These are phyloP conservation scores for Lochmaea crataegi DNA, from an alignment of 2,888 invertebrate genomes.

Conservation along the genomic window DNA sequence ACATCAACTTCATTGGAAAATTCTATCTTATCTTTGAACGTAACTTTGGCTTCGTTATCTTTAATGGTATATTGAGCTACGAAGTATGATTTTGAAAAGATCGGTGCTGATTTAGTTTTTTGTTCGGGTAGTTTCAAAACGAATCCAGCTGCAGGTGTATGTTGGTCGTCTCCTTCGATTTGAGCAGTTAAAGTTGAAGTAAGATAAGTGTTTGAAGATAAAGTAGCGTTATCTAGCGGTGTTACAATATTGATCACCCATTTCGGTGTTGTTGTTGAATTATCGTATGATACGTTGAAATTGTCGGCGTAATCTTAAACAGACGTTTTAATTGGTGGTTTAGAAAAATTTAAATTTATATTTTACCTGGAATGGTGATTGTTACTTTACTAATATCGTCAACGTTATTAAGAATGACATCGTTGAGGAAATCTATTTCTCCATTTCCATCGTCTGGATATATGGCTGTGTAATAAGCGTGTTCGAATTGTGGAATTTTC, in stretches of 20 bases:
- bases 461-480: conserved; percentile 41
- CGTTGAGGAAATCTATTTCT: conserved; percentile 40
- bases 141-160: conserved; percentile 31
- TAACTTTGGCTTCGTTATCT: conserved; percentile 14
- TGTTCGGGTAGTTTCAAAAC: conserved; percentile 37
- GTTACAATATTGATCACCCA: conserved; percentile 37
- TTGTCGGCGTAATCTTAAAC: conserved; percentile 32
- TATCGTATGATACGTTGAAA: conserved; percentile 31
- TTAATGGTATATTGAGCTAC: conserved; percentile 27
- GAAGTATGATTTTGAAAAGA: conserved; percentile 35
- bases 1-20: conserved; percentile 14
- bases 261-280: conserved; percentile 9
- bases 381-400: conserved; percentile 37
- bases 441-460: conserved; percentile 42
- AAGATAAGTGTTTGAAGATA: conserved; percentile 26
- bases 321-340: not conserved
- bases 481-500: conserved; percentile 42
- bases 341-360: not conserved
- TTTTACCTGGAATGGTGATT: conserved; percentile 34
- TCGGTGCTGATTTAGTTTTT: conserved; percentile 21
- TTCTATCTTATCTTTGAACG: conserved; percentile 17
- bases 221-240: conserved; percentile 23
- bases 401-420: conserved; percentile 41
- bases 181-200: conserved; percentile 31
- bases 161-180: conserved; percentile 14